Conservation (phyloP, 2,888 invertebrate species). For the Cryptocephalus moraei region DNA sequence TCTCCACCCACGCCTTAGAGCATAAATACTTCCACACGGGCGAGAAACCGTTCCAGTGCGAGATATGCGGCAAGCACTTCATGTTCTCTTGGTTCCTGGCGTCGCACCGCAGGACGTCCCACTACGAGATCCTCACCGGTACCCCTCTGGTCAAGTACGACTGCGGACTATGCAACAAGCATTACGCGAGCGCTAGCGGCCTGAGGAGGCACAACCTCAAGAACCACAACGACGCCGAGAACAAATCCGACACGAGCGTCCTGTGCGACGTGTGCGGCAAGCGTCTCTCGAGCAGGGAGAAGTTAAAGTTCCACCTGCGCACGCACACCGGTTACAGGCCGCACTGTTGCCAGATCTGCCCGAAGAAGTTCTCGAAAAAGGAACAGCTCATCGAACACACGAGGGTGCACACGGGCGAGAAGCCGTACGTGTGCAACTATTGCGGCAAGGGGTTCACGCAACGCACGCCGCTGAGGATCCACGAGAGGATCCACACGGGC, state of each 20-base stretch:
- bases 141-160: conserved; percentile 31
- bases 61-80: conserved; percentile 43
- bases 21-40: conserved; percentile 32
- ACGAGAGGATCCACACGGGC: conserved; percentile 50
- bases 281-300: conserved; percentile 31
- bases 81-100: conserved; percentile 42
- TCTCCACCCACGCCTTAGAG: conserved; percentile 27
- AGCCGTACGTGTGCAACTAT: conserved; percentile 31
- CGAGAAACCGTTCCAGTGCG: conserved; percentile 43
- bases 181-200: conserved; percentile 33
- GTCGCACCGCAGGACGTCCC: conserved; percentile 39
- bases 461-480: conserved; percentile 48
- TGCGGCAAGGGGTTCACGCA: conserved; percentile 38
- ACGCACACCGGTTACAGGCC: conserved; percentile 41
- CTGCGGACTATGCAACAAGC: conserved; percentile 42
- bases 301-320: conserved; percentile 31
- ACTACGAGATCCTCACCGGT: conserved; percentile 37
- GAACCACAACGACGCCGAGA: conserved; percentile 24
- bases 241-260: conserved; percentile 40
- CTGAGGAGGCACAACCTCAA: conserved; percentile 35
- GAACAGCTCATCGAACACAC: conserved; percentile 35
- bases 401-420: conserved; percentile 30
- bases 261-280: conserved; percentile 35
- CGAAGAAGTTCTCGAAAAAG: conserved; percentile 43
- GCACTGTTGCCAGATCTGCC: conserved; percentile 29